Base-by-base conservation (phyloP, 2,797 vertebrate species). In the Eospalax fontanierii region DNA sequence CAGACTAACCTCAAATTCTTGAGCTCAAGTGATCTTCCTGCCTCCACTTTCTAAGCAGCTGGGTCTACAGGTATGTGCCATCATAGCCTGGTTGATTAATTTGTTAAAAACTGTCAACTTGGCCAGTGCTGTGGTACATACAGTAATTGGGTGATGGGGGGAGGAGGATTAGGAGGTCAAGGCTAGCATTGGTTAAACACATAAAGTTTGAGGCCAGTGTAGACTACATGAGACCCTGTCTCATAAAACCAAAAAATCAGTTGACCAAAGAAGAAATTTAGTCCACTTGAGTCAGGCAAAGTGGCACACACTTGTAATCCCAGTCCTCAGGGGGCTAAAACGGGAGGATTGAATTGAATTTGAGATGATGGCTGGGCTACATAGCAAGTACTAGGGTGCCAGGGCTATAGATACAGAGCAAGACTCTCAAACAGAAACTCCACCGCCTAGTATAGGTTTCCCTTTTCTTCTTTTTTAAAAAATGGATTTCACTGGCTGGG, bases 401-500 rank as follows among this genome's bases (percentile, higher is more conserved):
- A 57, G 66, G 4, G 24, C 24, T 38, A 2, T 30, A n/a, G n/a
- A n/a, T n/a, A n/a, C n/a, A 28, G 18, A 61, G 70, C 26, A 74
- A 87, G 28, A 43, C 8, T 26, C 11, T 59, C 63, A 43, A 61
- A 86, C 24, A 28, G 15, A 9, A 84, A 61, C 7, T 43, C 54
- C 54, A 93, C 97, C 96, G 97, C 83, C 90, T 94, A 90, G 50
- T 90, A 35, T 40, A 73, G 74, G 88, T 95, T 86, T 94, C 95
- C 22, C 26, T 54, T 84, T 24, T 50, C 4, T 75, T 78, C 21
- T 65, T 59, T 33, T 61, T 33, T 71, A 38, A n/a, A 46, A 97
- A n/a, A 87, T 30, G 68, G 91, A 61, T 84, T 89, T 96, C 94
- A 97, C 94, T 97, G 96, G 40, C 96, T 91, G 88, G 94, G 92